Conservation (phyloP, 2,888 invertebrate species). For the Ochropleura plecta region DNA sequence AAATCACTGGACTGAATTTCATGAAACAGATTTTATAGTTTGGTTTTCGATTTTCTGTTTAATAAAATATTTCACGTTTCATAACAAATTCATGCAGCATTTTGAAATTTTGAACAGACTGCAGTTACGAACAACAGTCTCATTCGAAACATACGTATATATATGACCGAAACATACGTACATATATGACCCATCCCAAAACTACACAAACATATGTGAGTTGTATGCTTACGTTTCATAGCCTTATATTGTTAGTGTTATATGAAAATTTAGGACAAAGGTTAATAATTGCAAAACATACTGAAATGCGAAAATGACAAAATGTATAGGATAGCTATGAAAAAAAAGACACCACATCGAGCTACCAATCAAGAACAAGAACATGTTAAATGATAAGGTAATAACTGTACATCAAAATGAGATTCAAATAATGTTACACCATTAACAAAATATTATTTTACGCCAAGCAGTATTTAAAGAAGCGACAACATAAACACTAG, state of each 20-base stretch:
- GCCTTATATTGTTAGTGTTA: constrained; percentile 28
- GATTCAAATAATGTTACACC: neutral
- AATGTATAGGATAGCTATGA: neutral
- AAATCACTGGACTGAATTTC: constrained; percentile 21
- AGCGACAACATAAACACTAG: constrained; percentile 10
- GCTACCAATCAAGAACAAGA: neutral
- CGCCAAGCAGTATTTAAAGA: neutral
- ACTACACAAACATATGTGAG: constrained; percentile 4
- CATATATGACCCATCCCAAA: constrained; percentile 12
- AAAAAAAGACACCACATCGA: neutral
- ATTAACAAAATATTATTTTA: neutral
- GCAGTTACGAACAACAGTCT: constrained; percentile 35
- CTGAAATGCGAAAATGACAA: neutral
- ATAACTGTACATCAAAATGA: neutral
- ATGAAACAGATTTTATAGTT: constrained; percentile 3
- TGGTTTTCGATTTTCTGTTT: constrained; percentile 2
- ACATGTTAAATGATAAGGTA: neutral
- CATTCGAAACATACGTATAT: constrained; percentile 20
- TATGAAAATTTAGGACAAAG: constrained; percentile 2
- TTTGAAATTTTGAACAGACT: constrained; percentile 34
- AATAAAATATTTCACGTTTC: constrained; percentile 20
- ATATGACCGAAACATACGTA: too few relatives aligned
- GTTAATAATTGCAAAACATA: neutral
- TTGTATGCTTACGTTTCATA: constrained; percentile 3
- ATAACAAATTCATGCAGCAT: constrained; percentile 23